These are phyloP conservation scores for Oryctes rhinoceros DNA, from an alignment of 1,140 invertebrate species.

Conservation along the genomic window DNA sequence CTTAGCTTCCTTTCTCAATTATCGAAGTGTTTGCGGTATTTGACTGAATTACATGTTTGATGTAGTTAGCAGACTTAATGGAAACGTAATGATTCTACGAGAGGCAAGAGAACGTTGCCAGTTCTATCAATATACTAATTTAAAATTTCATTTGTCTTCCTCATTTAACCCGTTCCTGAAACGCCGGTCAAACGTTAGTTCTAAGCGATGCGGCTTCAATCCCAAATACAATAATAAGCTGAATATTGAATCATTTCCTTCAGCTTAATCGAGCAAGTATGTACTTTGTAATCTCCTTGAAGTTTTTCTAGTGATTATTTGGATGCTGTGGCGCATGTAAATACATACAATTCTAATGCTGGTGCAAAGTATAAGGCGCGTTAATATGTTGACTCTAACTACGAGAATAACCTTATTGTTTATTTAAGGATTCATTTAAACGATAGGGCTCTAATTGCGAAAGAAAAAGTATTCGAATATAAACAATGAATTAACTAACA, in stretches of 20 bases:
- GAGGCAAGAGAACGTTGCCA: constrained; percentile 3
- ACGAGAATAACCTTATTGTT: no score
- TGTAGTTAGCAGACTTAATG: constrained; percentile 56
- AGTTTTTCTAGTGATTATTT: no score
- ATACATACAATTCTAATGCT: no score
- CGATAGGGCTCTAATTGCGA: no score
- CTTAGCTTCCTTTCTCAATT: constrained; percentile 46
- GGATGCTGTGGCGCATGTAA: no score
- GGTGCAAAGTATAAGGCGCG: no score
- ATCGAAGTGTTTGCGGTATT: constrained; percentile 56
- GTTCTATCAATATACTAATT: constrained; percentile 39
- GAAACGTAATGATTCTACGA: constrained; percentile 50
- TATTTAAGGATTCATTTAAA: no score
- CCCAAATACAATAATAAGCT: not conserved
- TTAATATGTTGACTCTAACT: no score
- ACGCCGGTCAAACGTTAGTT: not conserved
- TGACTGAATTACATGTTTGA: constrained; percentile 55
- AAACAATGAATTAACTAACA: no score
- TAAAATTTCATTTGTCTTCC: constrained; percentile 39
- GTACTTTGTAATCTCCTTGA: no score
- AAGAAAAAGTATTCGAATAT: no score
- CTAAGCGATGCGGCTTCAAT: not conserved
- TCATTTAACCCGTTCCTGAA: constrained; percentile 34
- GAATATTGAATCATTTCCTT: not conserved
- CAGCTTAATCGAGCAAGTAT: no score